A percentile compares a stretch with the other conserved stretches of the same genome.
These are phyloP conservation scores for Pteronotus mesoamericanus DNA, from an alignment of 2,797 vertebrate genomes.

Conservation along the genomic window DNA sequence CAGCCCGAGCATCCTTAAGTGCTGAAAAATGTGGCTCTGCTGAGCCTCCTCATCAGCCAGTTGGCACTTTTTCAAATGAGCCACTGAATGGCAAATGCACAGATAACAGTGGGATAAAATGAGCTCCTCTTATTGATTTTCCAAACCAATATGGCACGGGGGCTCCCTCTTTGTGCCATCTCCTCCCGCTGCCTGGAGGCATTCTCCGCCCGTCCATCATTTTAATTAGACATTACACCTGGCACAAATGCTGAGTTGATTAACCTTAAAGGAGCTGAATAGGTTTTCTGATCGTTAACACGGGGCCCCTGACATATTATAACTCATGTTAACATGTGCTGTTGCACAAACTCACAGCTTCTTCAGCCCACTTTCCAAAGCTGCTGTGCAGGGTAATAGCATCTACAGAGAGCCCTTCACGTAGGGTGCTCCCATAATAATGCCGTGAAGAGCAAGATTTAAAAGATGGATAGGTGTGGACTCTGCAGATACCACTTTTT, in stretches of 20 bases:
- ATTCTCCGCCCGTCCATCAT: conserved; percentile 81
- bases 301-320: conserved; percentile 81
- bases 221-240: conserved; percentile 88
- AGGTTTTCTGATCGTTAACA: conserved; percentile 82
- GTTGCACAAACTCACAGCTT: conserved; percentile 80
- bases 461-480: conserved; percentile 78
- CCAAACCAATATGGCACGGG: conserved; percentile 85
- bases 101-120: conserved; percentile 83
- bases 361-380: conserved; percentile 73
- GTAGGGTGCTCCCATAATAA: conserved; percentile 78
- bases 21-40: conserved; percentile 49
- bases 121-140: conserved; percentile 86
- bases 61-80: conserved; percentile 82
- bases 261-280: conserved; percentile 87
- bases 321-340: conserved; percentile 83
- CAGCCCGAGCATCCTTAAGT: conserved; percentile 40
- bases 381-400: conserved; percentile 71
- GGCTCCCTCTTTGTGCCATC: conserved; percentile 81
- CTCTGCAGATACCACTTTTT: conserved; percentile 75
- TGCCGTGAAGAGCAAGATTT: conserved; percentile 75
- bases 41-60: conserved; percentile 75
- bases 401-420: conserved; percentile 81
- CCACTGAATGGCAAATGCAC: conserved; percentile 77
- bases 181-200: conserved; percentile 82
- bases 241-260: conserved; percentile 87